Base-by-base conservation (phyloP, 2,888 invertebrate species). In the Mechanitis messenoides region DNA sequence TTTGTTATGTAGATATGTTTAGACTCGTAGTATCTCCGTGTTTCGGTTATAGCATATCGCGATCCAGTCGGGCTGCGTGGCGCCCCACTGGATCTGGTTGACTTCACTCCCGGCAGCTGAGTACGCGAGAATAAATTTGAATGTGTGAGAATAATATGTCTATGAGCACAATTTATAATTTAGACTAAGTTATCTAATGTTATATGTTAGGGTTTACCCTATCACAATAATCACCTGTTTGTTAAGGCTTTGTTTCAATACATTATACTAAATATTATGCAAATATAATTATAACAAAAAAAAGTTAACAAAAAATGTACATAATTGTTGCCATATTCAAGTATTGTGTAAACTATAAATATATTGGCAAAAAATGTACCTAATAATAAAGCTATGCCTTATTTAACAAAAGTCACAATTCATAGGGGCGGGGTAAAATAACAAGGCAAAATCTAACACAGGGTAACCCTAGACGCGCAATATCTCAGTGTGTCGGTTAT, bases 61-160 rank as follows among this genome's bases (percentile, higher is more conserved):
- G 78, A 99, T 99, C 99, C 99, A 99, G 90, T 99, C 99, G 11
- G 98, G 99, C 82, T 99, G 99, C 20, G 98, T 98, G 58, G 98
- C 97, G 4, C 99, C 98, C 99, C 99, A 99, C 87, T 98, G 98
- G 74, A 99, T 98, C 91, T 98, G 98, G 92, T 98, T 98, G 72
- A 99, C 99, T 91, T 99, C 99, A 20, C 98, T 98, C 85, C 97
- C 97, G 12, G 98, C 98, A 2, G 98, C 98, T 4, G 98, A 98
- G 90, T 99, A 99, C 0, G 99, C 99, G 60, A 99, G 92, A 78
- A 99, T 99, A 50, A 9, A 50, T 50, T 50, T 31, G 31, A 50
- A 31, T 50, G 50, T 50, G 31, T 35, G 50, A 50, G 46, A 46
- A 46, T 46, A 50, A 4, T n/a, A 31, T 31, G 31, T 50, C 6